Conservation (phyloP, 1,140 invertebrate species). For the Bombus polaris region DNA sequence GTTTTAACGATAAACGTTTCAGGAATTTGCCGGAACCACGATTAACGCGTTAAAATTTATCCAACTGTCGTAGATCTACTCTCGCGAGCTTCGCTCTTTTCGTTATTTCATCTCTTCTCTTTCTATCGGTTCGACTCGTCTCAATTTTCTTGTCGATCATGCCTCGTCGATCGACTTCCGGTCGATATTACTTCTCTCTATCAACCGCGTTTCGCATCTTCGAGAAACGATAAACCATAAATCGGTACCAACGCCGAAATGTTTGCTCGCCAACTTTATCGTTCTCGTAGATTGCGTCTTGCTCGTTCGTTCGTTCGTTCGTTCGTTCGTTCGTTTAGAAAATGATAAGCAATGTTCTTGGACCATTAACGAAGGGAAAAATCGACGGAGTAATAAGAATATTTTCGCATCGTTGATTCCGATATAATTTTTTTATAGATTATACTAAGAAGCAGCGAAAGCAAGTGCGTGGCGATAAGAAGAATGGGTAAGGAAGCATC, state of each 20-base stretch:
- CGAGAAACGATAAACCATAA: neutral
- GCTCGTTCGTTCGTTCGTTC: neutral
- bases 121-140: slow-evolving; percentile 11
- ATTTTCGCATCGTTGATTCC: neutral
- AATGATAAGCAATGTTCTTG: slow-evolving; percentile 62
- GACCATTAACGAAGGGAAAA: slow-evolving; percentile 47
- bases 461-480: neutral
- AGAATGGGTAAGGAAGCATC: neutral
- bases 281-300: slow-evolving; percentile 13
- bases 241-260: neutral
- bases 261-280: neutral
- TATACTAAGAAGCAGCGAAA: neutral
- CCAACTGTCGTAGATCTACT: neutral
- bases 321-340: slow-evolving; percentile 27
- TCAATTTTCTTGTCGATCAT: slow-evolving; percentile 23
- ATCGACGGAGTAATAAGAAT: neutral
- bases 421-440: slow-evolving; percentile 1
- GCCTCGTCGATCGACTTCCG: slow-evolving; percentile 22
- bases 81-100: neutral
- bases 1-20: neutral
- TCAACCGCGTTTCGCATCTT: neutral
- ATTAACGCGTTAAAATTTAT: neutral
- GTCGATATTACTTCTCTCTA: slow-evolving; percentile 32
- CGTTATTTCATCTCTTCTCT: neutral
- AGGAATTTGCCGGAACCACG: neutral